Percentiles rank a stretch among this genome's conserved stretches.
phyloP scores from a whole-genome alignment of 2,113 vertebrate genomes.

The Chaetorhynchus papuensis region DNA sequence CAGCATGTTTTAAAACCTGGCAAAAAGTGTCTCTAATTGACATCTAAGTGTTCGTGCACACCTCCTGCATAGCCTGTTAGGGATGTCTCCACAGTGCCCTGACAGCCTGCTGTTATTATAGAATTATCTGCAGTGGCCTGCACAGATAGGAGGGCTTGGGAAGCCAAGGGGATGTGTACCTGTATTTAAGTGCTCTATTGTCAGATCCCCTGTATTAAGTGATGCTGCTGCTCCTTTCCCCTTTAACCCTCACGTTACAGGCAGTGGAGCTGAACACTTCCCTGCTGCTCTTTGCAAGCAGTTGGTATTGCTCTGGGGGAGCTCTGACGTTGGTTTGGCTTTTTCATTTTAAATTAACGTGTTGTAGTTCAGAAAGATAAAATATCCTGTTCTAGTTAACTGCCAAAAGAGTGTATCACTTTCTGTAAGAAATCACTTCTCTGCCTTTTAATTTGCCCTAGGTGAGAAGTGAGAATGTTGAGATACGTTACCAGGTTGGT shows the following conservation, averaged over 20 bases:
- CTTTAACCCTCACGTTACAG: neutral
- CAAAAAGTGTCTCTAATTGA: neutral
- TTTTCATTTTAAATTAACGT: neutral
- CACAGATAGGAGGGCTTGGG: neutral
- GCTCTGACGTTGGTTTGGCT: neutral
- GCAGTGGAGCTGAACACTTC: neutral
- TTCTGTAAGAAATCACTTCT: neutral
- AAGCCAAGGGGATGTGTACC: neutral
- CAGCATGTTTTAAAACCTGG: neutral
- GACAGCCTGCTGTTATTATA: neutral
- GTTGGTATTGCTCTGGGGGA: neutral
- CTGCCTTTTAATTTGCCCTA: neutral
- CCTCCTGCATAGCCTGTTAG: neutral
- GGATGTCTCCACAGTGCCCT: neutral
- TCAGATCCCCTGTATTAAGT: neutral
- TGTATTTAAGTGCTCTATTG: neutral
- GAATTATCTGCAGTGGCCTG: neutral
- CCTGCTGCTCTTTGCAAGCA: neutral
- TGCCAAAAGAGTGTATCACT: neutral
- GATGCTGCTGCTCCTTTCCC: neutral
- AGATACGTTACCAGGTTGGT: accelerated
- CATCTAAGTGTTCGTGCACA: neutral
- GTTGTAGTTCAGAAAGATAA: neutral
- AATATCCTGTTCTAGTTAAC: neutral
- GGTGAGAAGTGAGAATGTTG: neutral